These are phyloP conservation scores for Lampris incognitus DNA, from an alignment of 2,113 vertebrate species.

Conservation along the genomic window DNA sequence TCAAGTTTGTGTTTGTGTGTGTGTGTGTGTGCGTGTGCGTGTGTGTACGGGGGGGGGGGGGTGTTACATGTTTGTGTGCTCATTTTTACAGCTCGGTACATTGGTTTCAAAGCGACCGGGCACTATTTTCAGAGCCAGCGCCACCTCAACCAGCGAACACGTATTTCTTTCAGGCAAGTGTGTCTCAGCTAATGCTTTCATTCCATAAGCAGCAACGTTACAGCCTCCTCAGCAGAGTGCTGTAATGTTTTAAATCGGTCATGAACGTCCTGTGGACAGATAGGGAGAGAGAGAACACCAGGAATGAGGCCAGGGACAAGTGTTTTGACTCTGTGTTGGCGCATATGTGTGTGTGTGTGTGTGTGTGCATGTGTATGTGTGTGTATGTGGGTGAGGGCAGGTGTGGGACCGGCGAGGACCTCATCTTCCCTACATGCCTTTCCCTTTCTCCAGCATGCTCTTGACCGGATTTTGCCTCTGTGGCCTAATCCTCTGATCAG, in stretches of 20 bases:
- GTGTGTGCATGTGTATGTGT: neutral
- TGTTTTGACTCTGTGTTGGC: slow-evolving; percentile 5
- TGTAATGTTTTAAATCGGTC: no score
- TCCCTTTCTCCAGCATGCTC: slow-evolving; percentile 65
- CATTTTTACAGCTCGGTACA: no score
- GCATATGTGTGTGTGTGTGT: slow-evolving; percentile 42
- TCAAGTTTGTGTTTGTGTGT: slow-evolving; percentile 5
- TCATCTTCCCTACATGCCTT: slow-evolving; percentile 57
- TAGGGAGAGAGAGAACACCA: no score
- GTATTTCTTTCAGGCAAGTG: no score
- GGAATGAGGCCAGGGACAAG: slow-evolving; percentile 17
- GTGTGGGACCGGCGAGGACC: slow-evolving; percentile 60
- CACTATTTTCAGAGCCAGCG: slow-evolving; percentile 51
- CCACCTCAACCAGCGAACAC: no score
- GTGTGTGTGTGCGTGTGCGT: slow-evolving; percentile 6
- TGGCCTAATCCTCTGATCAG: slow-evolving; percentile 85
- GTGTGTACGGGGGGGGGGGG: slow-evolving; percentile 16
- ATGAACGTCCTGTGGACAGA: no score
- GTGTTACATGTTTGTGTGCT: slow-evolving; percentile 21
- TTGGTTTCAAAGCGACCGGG: slow-evolving; percentile 36
- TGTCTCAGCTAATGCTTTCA: no score
- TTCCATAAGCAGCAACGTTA: no score
- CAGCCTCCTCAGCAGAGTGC: neutral
- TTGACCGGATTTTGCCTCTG: slow-evolving; percentile 69
- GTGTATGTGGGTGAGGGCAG: slow-evolving; percentile 28